Percentiles rank a stretch among this genome's conserved stretches.
Evolutionary conservation across 2,113 vertebrate genomes (phyloP).

Genomic region (Mustela lutreola): DNA sequence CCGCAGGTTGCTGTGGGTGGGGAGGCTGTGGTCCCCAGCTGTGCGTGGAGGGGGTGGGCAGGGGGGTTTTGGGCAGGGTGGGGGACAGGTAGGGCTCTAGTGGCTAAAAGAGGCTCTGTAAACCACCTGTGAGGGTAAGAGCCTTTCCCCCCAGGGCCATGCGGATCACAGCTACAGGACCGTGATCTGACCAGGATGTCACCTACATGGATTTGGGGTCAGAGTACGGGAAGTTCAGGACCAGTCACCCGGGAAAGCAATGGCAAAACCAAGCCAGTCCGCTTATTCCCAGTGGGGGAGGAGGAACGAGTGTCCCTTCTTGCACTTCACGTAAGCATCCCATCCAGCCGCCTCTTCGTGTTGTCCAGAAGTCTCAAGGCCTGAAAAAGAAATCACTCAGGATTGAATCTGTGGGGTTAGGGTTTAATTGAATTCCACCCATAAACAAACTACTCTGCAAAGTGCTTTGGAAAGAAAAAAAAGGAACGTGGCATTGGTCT

Average conservation of each 20-base stretch:
- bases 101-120: background rate
- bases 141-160: background rate
- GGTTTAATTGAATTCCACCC: slow-evolving; percentile 29
- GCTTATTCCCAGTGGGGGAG: background rate
- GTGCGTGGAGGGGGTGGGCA: background rate
- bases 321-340: slow-evolving; percentile 11
- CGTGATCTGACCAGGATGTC: background rate
- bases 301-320: background rate
- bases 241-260: background rate
- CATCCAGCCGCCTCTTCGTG: background rate
- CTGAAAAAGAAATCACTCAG: slow-evolving; percentile 8
- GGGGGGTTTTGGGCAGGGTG: rapidly evolving
- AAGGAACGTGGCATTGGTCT: background rate
- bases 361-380: background rate
- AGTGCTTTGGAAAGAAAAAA: background rate
- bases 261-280: background rate
- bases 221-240: background rate
- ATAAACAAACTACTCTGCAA: slow-evolving; percentile 8
- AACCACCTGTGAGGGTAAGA: background rate
- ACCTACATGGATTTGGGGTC: background rate
- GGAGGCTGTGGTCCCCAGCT: background rate
- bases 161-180: background rate
- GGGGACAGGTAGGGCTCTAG: too few species aligned
- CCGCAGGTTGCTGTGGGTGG: background rate
- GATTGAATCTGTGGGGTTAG: background rate